Evolutionary conservation across 2,113 vertebrate species (phyloP).

Genomic region (Setophaga coronata): DNA sequence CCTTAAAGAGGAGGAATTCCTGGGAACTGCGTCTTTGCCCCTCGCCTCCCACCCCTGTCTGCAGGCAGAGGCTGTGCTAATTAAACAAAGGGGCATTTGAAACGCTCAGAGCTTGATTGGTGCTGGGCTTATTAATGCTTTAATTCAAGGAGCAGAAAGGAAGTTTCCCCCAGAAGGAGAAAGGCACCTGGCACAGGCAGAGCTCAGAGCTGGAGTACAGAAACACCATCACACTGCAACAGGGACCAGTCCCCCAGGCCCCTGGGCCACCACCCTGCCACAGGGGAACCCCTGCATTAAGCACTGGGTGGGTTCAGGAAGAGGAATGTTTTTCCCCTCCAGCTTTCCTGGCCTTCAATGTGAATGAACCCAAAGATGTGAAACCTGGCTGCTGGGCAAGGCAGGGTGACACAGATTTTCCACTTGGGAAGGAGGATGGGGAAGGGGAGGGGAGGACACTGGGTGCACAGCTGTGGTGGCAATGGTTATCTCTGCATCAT

Average conservation of each 20-base stretch:
- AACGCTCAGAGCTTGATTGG: not conserved
- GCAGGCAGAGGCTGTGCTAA: not conserved
- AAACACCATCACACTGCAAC: not conserved
- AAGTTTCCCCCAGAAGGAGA: not conserved
- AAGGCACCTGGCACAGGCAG: not conserved
- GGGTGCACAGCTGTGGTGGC: not conserved
- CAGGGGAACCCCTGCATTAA: not conserved
- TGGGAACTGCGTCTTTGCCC: not conserved
- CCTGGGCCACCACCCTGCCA: accelerated
- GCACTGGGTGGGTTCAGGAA: not conserved
- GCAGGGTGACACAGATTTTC: not conserved
- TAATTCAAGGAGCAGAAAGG: not conserved
- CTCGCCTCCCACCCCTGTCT: not conserved
- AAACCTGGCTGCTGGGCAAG: not conserved
- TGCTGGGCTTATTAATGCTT: not conserved
- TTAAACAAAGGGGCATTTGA: conserved; percentile 35
- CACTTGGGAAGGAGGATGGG: not conserved
- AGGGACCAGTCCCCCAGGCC: not conserved
- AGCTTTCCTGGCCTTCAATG: not conserved
- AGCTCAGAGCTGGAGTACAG: accelerated
- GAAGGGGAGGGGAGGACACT: not conserved
- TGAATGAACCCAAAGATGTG: not conserved
- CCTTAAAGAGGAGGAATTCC: not conserved
- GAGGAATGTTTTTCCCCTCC: not conserved
- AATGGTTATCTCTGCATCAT: not conserved